These are phyloP conservation scores for Patella ulyssiponensis DNA, from an alignment of 2,888 invertebrate species.

Conservation along the genomic window DNA sequence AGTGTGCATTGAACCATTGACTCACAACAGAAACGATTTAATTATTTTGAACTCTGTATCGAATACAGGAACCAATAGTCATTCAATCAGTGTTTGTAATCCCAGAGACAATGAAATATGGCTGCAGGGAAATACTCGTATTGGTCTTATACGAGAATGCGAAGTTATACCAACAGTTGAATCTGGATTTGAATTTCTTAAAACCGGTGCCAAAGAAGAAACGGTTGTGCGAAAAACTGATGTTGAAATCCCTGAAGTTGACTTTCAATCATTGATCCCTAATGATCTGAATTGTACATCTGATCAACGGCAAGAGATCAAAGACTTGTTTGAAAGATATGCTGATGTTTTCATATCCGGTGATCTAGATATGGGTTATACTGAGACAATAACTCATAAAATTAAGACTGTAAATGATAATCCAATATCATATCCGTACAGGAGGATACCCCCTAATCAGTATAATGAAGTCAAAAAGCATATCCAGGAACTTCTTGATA, in stretches of 20 bases:
- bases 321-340: neutral
- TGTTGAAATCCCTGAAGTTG: neutral
- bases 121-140: neutral
- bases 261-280: neutral
- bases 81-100: neutral
- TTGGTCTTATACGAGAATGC: neutral
- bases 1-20: neutral
- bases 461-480: conserved; percentile 24
- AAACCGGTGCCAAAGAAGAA: neutral
- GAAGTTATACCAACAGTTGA: neutral
- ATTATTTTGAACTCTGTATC: neutral
- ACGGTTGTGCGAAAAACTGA: neutral
- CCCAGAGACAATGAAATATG: neutral
- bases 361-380: neutral
- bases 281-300: neutral
- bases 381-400: neutral
- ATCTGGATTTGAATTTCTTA: neutral
- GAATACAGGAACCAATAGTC: neutral
- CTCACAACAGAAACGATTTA: neutral
- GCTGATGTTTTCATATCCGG: neutral
- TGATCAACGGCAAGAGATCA: neutral
- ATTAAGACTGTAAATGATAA: neutral
- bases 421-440: conserved; percentile 18
- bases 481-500: conserved; percentile 28
- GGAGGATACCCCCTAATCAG: conserved; percentile 25